A percentile compares a stretch with the other conserved stretches of the same genome.
Evolutionary conservation across 2,113 vertebrate species (phyloP).

Genomic region (Proteles cristata): DNA sequence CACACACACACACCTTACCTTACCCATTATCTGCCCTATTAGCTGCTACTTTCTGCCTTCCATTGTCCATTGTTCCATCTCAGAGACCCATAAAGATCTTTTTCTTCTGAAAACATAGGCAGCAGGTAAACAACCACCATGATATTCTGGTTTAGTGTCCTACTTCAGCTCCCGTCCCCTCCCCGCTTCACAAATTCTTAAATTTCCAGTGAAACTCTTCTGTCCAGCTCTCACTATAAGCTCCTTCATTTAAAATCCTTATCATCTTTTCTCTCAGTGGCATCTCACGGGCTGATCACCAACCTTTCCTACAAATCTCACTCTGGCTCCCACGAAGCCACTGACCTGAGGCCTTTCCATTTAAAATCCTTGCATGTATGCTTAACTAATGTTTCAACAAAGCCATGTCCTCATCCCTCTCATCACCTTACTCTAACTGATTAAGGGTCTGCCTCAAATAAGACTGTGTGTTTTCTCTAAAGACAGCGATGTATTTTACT

Average conservation of each 20-base stretch:
- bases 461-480: background rate
- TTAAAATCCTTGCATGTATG: background rate
- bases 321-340: background rate
- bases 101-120: background rate
- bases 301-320: background rate
- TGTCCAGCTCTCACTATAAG: too few species aligned
- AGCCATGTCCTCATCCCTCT: background rate
- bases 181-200: background rate
- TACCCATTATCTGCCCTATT: accelerated
- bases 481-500: background rate
- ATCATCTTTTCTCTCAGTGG: background rate
- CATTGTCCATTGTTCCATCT: accelerated
- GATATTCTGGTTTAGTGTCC: background rate
- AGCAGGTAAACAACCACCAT: background rate
- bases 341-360: background rate
- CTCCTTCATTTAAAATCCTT: background rate
- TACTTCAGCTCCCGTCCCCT: background rate
- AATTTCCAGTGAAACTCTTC: background rate
- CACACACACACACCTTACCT: background rate
- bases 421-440: background rate
- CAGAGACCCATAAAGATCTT: background rate
- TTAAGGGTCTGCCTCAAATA: background rate
- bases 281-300: background rate
- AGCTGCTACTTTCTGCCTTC: background rate
- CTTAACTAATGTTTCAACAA: background rate